Conservation (phyloP, 2,113 vertebrate genomes). For the Penelope pileata region DNA sequence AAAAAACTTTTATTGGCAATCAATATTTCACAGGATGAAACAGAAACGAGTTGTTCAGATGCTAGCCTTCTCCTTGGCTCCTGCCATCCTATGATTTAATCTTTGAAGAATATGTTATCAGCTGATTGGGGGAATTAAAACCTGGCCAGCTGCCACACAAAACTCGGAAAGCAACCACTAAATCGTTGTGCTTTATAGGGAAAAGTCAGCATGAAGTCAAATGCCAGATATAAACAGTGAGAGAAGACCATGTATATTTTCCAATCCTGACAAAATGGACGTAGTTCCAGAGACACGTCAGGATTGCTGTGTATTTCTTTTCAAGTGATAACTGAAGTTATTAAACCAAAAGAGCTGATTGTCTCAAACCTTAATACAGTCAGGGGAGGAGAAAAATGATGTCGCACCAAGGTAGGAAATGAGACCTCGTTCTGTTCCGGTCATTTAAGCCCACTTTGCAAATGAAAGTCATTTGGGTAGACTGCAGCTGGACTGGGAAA, state of each 20-base stretch:
- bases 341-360: background rate
- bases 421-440: background rate
- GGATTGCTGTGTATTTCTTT: background rate
- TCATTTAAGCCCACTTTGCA: background rate
- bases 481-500: background rate
- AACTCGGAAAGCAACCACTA: background rate
- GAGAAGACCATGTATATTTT: background rate
- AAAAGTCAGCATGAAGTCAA: background rate
- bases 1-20: conserved; percentile 17
- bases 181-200: background rate
- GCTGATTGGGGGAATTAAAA: conserved; percentile 28
- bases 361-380: background rate
- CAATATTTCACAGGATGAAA: conserved; percentile 17
- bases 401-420: background rate
- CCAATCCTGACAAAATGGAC: background rate
- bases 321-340: background rate
- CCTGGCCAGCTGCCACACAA: background rate
- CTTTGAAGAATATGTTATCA: background rate
- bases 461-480: background rate
- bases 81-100: background rate
- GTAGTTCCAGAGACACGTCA: background rate
- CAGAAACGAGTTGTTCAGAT: background rate
- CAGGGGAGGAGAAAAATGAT: background rate
- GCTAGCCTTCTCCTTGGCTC: background rate
- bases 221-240: background rate